Evolutionary conservation across 2,797 vertebrate genomes (phyloP), one percentile per base, ranked within the genome.

Genomic region (Fistularia commersonii): DNA sequence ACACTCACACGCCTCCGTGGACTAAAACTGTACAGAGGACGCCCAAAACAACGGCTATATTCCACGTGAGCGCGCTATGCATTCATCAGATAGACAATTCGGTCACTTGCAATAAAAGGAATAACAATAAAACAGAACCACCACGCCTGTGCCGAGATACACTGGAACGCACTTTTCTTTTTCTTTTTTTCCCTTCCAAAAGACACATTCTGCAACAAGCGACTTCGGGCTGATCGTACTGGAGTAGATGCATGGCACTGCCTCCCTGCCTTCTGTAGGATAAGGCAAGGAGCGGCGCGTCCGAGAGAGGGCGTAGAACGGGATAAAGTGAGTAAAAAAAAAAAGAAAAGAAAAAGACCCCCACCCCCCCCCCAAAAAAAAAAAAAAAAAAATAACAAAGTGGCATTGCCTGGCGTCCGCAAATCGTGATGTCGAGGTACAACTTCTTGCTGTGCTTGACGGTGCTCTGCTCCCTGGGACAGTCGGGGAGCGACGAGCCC

Each of bases 381-480:
- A 57, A 23, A 42, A 51, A 41, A 61, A 48, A 48, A 35, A 34
- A 48, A 45, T 11, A 48, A 41, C 56, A 80, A 87, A 88, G 78
- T 88, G 87, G 59, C 66, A 45, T 58, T 57, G 61, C 48, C 60
- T 64, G 60, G 66, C 70, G 64, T 76, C 66, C 58, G 57, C 61
- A 59, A 65, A 85, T 89, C 88, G 76, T 70, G 86, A 93, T 93
- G 93, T 86, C 88, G 84, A 87, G 85, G 80, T 91, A 90, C 86
- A 91, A 92, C 84, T 91, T 94, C 77, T 80, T 93, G 73, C 80
- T 93, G 84, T 92, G 91, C 81, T 83, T 93, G 75, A 88, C 92
- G 89, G 90, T 93, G 71, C 86, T 94, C 53, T 72, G 90, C 78
- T 91, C 88, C 71, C 80, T 93, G 87, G 93, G 92, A 90, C 90